Evolutionary conservation across 1,140 invertebrate genomes (phyloP).

Genomic region (Caenorhabditis remanei): DNA sequence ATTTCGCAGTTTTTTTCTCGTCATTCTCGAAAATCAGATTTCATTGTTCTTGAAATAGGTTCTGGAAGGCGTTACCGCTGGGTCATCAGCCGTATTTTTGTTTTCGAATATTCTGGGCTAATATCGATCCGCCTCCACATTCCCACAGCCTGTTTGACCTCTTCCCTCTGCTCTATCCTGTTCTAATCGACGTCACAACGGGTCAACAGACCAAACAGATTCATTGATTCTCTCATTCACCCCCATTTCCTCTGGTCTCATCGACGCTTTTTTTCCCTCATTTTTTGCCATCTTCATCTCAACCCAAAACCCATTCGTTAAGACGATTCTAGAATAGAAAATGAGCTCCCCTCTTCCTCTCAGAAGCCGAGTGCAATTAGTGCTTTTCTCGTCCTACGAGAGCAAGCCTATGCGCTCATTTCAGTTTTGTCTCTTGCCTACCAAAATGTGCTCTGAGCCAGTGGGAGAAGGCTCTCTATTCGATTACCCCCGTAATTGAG

Average conservation of each 20-base stretch:
- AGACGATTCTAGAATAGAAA: conserved; percentile 51
- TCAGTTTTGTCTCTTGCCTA: conserved; percentile 49
- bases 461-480: conserved; percentile 41
- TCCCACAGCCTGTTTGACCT: too few species aligned
- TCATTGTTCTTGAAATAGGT: too few species aligned
- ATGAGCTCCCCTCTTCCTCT: conserved; percentile 1
- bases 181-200: too few species aligned
- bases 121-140: too few species aligned
- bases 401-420: conserved; percentile 38
- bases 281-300: neutral
- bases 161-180: too few species aligned
- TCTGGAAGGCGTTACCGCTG: too few species aligned
- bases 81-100: too few species aligned
- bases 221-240: neutral
- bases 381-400: conserved; percentile 24
- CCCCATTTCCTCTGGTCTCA: neutral
- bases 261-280: neutral
- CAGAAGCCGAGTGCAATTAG: conserved; percentile 35
- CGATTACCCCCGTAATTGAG: conserved; percentile 53
- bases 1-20: too few species aligned
- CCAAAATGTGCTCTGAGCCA: conserved; percentile 41
- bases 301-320: conserved; percentile 4
- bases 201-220: too few species aligned
- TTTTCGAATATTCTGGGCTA: too few species aligned
- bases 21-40: too few species aligned